phyloP scores from a whole-genome alignment of 2,113 vertebrate species.

The Cnemophilus loriae region DNA sequence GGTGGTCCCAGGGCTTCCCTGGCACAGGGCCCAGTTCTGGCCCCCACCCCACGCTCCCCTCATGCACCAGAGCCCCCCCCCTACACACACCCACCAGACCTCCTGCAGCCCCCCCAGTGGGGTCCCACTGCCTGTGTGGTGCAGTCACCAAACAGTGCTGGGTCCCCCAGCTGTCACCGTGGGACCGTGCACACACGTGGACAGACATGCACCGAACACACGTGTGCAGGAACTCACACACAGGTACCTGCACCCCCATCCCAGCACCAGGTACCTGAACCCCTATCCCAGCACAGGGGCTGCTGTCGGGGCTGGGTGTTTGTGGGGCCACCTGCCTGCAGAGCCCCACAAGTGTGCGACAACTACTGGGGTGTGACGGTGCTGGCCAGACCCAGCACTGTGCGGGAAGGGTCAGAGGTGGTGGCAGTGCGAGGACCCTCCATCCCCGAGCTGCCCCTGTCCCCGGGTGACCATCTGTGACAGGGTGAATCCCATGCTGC shows the following conservation, averaged over 20 bases:
- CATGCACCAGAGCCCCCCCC: background rate
- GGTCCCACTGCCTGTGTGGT: background rate
- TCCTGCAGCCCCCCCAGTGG: background rate
- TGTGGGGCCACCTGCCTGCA: background rate
- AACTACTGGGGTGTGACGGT: rapidly evolving
- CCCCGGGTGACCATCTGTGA: background rate
- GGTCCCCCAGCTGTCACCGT: too few relatives aligned
- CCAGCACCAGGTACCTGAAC: background rate
- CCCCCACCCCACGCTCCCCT: rapidly evolving
- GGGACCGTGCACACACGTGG: background rate
- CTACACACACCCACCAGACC: background rate
- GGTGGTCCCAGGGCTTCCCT: background rate
- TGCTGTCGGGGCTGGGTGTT: background rate
- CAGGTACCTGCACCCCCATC: background rate
- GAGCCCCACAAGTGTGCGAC: background rate
- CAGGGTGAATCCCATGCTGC: rapidly evolving
- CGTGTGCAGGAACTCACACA: background rate
- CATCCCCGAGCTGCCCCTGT: background rate
- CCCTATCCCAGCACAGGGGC: background rate
- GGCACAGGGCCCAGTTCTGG: background rate
- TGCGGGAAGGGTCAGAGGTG: background rate
- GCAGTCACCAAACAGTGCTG: background rate
- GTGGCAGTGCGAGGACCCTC: background rate
- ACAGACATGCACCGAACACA: background rate
- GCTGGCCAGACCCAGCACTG: rapidly evolving